These are phyloP conservation scores for Colletes collaris DNA, from an alignment of 2,888 invertebrate genomes.

Conservation along the genomic window DNA sequence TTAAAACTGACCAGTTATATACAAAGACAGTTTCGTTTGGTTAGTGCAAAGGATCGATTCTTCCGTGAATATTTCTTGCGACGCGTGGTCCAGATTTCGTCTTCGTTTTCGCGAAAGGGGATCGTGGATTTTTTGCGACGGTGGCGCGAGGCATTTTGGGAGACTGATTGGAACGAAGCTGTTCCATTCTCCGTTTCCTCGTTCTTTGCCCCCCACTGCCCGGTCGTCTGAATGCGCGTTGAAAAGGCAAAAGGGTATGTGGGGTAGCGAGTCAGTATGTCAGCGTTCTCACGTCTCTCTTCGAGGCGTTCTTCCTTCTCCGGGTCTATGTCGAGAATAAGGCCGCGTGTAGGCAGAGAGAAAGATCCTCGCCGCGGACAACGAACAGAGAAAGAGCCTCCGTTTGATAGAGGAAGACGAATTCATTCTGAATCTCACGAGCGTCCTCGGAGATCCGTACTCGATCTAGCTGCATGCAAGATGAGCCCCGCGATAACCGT, in stretches of 20 bases:
- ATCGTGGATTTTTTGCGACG: background rate
- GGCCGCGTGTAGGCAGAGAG: slow-evolving; percentile 77
- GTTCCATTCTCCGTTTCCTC: slow-evolving; percentile 27
- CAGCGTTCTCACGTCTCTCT: slow-evolving; percentile 80
- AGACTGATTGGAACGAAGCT: background rate
- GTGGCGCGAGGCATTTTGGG: slow-evolving; percentile 4
- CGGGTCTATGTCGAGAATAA: slow-evolving; percentile 78
- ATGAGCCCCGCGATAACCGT: slow-evolving; percentile 27
- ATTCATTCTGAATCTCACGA: slow-evolving; percentile 62
- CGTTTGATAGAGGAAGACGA: slow-evolving; percentile 34
- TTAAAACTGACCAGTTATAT: no score
- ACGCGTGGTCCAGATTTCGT: no score
- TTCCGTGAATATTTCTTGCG: no score
- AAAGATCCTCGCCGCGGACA: slow-evolving; percentile 56
- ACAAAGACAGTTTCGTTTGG: no score
- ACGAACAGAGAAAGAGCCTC: slow-evolving; percentile 57
- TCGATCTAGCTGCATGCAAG: slow-evolving; percentile 27
- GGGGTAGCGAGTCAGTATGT: slow-evolving; percentile 83
- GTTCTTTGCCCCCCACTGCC: slow-evolving; percentile 37
- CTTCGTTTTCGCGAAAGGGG: no score
- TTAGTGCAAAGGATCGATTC: no score
- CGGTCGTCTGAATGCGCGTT: slow-evolving; percentile 49
- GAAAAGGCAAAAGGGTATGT: slow-evolving; percentile 83
- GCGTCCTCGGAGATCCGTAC: slow-evolving; percentile 10
- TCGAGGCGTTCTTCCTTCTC: slow-evolving; percentile 74